phyloP scores from a whole-genome alignment of 1,140 invertebrate genomes.

The Caerostris extrusa region DNA sequence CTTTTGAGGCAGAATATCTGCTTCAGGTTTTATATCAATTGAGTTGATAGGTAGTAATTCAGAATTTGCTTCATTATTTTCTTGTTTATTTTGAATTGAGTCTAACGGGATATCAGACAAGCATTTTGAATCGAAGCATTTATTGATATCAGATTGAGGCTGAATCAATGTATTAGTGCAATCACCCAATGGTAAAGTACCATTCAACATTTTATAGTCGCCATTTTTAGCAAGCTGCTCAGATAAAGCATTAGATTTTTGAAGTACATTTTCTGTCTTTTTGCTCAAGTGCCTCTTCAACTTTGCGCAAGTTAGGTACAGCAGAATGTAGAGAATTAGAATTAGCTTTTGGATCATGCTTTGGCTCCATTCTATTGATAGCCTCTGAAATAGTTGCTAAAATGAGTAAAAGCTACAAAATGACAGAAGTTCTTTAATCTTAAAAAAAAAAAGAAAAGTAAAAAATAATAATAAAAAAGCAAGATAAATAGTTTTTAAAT shows the following conservation, averaged over 20 bases:
- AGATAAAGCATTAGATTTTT: background rate
- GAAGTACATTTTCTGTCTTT: background rate
- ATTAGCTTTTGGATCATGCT: slow-evolving; percentile 53
- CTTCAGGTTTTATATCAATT: background rate
- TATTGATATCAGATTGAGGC: background rate
- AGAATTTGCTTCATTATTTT: background rate
- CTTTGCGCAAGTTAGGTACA: slow-evolving; percentile 14
- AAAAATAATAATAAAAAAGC: slow-evolving; percentile 18
- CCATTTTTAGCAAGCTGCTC: slow-evolving; percentile 20
- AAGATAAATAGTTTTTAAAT: background rate
- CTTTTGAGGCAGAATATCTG: background rate
- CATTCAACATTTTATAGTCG: slow-evolving; percentile 45
- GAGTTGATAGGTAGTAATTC: background rate
- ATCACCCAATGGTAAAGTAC: background rate
- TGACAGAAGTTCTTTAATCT: background rate
- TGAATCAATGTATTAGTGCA: background rate
- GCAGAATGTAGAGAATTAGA: slow-evolving; percentile 44
- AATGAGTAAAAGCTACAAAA: slow-evolving; percentile 60
- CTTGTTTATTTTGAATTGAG: background rate
- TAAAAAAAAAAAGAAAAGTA: background rate
- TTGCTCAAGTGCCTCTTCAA: slow-evolving; percentile 23
- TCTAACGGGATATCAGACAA: background rate
- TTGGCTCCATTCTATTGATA: slow-evolving; percentile 36
- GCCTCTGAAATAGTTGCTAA: slow-evolving; percentile 69
- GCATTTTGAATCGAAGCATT: background rate